phyloP scores from a whole-genome alignment of 2,797 vertebrate species.

The Bucorvus abyssinicus region DNA sequence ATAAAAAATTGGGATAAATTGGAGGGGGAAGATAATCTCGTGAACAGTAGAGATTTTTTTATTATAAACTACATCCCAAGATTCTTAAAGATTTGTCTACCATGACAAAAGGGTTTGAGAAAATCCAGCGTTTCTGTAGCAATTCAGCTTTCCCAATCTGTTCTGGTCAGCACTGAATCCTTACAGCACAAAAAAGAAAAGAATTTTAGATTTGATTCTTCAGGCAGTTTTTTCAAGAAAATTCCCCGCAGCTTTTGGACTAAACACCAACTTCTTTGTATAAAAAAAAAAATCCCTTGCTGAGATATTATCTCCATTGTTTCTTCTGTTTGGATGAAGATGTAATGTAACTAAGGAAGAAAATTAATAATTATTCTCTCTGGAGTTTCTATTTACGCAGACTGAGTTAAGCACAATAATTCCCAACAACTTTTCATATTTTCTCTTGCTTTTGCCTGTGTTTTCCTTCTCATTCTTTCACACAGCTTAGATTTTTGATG shows the following conservation, averaged over 20 bases:
- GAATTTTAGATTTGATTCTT: not conserved
- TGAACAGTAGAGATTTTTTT: not conserved
- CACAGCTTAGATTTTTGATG: not conserved
- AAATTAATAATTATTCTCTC: not conserved
- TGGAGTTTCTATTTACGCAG: not conserved
- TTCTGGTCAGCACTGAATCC: not conserved
- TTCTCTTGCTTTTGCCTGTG: not conserved
- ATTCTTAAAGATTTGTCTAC: not conserved
- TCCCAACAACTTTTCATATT: not conserved
- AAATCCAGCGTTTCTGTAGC: not conserved
- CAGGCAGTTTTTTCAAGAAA: not conserved
- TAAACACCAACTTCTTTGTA: not conserved
- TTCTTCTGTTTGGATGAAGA: not conserved
- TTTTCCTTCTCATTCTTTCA: not conserved
- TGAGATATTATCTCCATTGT: not conserved
- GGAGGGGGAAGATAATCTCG: not conserved
- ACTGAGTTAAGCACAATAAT: not conserved
- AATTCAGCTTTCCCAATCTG: not conserved
- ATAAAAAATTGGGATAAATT: not conserved
- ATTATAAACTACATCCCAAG: not conserved
- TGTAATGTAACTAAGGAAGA: not conserved
- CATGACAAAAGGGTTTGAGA: not conserved
- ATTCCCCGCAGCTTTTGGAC: not conserved
- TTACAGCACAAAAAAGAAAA: not conserved
- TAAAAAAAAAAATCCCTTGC: not conserved